These are phyloP conservation scores for Zeus faber DNA, from an alignment of 2,113 vertebrate genomes.

Conservation along the genomic window DNA sequence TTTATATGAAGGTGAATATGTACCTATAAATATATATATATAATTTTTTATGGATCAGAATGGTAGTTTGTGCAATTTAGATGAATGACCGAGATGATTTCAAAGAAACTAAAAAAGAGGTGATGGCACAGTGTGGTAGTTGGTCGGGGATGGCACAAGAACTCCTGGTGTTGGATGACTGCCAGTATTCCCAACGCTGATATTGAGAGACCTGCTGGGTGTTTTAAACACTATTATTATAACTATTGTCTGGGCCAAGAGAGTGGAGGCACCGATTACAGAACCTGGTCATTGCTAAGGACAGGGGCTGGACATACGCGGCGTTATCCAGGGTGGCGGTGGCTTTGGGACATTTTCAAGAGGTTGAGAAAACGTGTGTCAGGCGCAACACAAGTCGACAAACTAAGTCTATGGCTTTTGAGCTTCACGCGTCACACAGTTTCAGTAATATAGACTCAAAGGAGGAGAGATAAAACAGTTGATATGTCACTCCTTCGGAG, in stretches of 20 bases:
- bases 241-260: conserved; percentile 10
- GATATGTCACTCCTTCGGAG: too few relatives aligned
- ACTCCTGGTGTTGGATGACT: conserved; percentile 5
- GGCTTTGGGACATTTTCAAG: not conserved
- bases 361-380: not conserved
- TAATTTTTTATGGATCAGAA: too few relatives aligned
- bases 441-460: not conserved
- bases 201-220: not conserved
- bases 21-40: too few relatives aligned
- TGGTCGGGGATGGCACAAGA: conserved; percentile 19
- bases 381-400: not conserved
- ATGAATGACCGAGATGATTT: not conserved
- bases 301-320: too few relatives aligned
- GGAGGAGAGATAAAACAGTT: too few relatives aligned
- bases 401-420: not conserved
- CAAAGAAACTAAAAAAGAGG: not conserved
- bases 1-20: too few relatives aligned
- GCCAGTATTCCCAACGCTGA: not conserved
- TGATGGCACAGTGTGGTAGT: conserved; percentile 20
- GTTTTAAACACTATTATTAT: not conserved
- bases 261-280: conserved; percentile 21
- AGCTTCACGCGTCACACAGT: not conserved
- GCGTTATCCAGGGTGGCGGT: too few relatives aligned
- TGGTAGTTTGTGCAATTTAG: not conserved
- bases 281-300: conserved; percentile 13